These are phyloP conservation scores for Upupa epops DNA, from an alignment of 2,113 vertebrate genomes.

Conservation along the genomic window DNA sequence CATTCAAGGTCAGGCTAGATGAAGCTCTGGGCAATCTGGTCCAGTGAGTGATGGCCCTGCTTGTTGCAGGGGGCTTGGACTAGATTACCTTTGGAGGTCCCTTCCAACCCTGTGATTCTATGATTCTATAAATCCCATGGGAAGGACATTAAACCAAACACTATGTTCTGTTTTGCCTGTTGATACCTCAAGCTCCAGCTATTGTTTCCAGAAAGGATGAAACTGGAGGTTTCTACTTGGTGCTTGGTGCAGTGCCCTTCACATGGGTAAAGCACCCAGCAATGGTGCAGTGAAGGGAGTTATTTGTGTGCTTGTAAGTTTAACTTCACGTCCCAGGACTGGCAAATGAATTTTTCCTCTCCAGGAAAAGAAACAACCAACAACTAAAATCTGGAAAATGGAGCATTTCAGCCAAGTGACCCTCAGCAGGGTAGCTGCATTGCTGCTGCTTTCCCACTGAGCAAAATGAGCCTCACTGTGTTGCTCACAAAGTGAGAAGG, in stretches of 20 bases:
- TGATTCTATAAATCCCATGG: neutral
- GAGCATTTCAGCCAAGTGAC: neutral
- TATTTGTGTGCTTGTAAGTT: neutral
- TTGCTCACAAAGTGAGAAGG: neutral
- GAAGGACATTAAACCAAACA: slow-evolving; percentile 31
- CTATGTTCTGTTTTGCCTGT: neutral
- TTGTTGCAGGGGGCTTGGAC: too few species aligned
- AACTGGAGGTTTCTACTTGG: too few species aligned
- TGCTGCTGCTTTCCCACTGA: neutral
- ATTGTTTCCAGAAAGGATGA: neutral
- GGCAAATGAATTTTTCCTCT: neutral
- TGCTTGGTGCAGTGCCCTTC: neutral
- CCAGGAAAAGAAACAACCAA: neutral
- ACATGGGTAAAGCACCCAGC: neutral
- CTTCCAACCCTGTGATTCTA: too few species aligned
- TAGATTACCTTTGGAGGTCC: too few species aligned
- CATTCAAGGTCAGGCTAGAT: too few species aligned
- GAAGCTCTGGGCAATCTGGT: too few species aligned
- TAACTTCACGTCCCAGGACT: neutral
- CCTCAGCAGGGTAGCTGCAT: neutral
- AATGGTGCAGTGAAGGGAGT: neutral
- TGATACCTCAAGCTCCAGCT: neutral
- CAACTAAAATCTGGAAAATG: neutral
- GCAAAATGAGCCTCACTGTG: neutral
- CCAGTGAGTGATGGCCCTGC: too few species aligned